Evolutionary conservation across 1,140 invertebrate genomes (phyloP).

Genomic region (Meloidogyne hapla): DNA sequence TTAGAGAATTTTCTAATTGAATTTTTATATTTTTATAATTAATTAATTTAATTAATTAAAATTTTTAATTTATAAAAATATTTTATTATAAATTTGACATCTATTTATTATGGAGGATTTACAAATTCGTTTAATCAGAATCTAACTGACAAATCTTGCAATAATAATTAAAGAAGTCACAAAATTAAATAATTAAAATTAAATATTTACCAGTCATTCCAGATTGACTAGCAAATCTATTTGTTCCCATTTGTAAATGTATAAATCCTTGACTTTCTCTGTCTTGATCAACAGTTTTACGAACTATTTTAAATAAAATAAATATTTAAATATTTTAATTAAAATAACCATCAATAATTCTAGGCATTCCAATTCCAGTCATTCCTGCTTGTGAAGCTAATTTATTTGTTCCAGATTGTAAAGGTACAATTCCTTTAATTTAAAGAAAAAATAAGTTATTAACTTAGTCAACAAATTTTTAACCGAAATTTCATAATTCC

Average conservation of each 20-base stretch:
- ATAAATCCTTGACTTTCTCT: conserved; percentile 64
- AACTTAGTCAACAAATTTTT: no score
- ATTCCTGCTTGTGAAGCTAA: conserved; percentile 58
- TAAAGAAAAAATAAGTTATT: no score
- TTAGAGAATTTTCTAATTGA: no score
- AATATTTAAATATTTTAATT: background rate
- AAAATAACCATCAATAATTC: conserved; percentile 62
- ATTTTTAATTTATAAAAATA: no score
- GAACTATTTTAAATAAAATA: conserved; percentile 52
- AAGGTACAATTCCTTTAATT: conserved; percentile 56
- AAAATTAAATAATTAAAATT: no score
- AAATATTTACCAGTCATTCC: conserved; percentile 61
- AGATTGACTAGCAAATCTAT: conserved; percentile 61
- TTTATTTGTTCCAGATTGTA: conserved; percentile 63
- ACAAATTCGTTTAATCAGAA: no score
- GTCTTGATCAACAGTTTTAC: conserved; percentile 62
- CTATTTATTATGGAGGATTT: no score
- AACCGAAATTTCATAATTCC: no score
- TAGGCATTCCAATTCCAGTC: conserved; percentile 64
- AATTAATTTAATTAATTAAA: background rate
- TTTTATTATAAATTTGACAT: no score
- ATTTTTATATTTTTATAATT: background rate
- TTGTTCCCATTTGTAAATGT: conserved; percentile 62
- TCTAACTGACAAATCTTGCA: no score
- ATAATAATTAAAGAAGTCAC: no score